Percentiles rank a stretch among this genome's conserved stretches.
phyloP scores from a whole-genome alignment of 2,113 vertebrate genomes.

The Muntiacus reevesi region DNA sequence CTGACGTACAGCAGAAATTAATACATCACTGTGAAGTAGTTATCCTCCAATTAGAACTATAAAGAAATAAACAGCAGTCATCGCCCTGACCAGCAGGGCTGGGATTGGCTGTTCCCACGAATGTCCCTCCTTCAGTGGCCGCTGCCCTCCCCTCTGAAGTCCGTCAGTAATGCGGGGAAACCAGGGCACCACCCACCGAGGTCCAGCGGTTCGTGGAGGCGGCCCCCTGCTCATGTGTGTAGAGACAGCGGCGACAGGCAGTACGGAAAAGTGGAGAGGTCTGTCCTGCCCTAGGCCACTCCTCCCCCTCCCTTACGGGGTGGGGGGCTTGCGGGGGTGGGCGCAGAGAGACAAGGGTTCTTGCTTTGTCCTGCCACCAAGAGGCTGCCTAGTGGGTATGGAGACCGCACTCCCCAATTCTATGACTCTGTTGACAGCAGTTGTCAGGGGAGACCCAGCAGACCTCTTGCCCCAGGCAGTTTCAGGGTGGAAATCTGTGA shows the following conservation, averaged over 20 bases:
- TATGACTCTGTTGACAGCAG: accelerated
- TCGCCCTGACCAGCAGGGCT: accelerated
- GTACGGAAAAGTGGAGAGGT: accelerated
- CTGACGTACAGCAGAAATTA: background rate
- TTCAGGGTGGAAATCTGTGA: background rate
- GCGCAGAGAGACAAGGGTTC: background rate
- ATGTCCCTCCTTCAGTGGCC: accelerated
- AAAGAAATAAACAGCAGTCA: too few species aligned
- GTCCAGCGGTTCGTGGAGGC: accelerated
- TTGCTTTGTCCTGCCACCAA: background rate
- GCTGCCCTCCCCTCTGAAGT: background rate
- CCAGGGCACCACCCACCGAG: background rate
- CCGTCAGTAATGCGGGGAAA: accelerated
- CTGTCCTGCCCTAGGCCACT: background rate
- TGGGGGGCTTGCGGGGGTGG: accelerated
- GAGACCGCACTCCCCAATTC: accelerated
- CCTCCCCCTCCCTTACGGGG: accelerated
- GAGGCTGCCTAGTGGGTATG: background rate
- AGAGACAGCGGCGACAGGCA: accelerated
- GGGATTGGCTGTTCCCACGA: accelerated
- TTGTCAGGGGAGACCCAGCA: background rate
- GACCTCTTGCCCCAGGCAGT: too few species aligned
- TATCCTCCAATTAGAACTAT: background rate
- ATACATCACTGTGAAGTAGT: background rate
- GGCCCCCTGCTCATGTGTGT: background rate